A percentile compares a stretch with the other conserved stretches of the same genome.
These are phyloP conservation scores for Lagopus muta DNA, from an alignment of 2,113 vertebrate species.

Conservation along the genomic window DNA sequence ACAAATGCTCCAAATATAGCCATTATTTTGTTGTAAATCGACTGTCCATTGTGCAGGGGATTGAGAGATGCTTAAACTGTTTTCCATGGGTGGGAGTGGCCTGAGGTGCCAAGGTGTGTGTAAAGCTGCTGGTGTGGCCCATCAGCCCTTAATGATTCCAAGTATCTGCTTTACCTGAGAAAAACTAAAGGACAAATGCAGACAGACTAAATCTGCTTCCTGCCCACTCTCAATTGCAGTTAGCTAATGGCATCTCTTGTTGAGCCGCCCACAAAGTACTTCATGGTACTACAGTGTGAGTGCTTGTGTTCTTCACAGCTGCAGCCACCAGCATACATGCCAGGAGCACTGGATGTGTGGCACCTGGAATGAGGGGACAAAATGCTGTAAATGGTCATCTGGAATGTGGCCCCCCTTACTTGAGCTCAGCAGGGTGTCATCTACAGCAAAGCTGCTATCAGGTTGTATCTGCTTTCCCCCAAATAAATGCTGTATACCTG, in stretches of 20 bases:
- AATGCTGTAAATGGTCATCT: not conserved
- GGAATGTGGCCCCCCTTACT: not conserved
- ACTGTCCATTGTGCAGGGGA: not conserved
- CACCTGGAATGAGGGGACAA: not conserved
- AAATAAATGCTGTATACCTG: not conserved
- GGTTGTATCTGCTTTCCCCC: not conserved
- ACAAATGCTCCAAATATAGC: not conserved
- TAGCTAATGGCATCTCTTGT: not conserved
- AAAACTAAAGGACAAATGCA: conserved; percentile 25
- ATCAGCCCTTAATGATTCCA: conserved; percentile 11
- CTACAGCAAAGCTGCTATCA: not conserved
- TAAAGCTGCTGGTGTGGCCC: not conserved
- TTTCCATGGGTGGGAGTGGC: not conserved
- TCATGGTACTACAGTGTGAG: not conserved
- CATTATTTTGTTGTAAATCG: not conserved
- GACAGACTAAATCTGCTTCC: not conserved
- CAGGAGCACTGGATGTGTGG: fast-evolving
- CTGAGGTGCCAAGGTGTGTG: not conserved
- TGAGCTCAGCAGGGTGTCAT: not conserved
- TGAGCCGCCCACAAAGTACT: not conserved
- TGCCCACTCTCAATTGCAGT: not conserved
- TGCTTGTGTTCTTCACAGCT: not conserved
- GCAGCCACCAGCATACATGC: not conserved
- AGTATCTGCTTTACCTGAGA: not conserved
- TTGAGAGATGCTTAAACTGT: not conserved